phyloP scores from a whole-genome alignment of 2,797 vertebrate species.

The Pantherophis vulpinus region DNA sequence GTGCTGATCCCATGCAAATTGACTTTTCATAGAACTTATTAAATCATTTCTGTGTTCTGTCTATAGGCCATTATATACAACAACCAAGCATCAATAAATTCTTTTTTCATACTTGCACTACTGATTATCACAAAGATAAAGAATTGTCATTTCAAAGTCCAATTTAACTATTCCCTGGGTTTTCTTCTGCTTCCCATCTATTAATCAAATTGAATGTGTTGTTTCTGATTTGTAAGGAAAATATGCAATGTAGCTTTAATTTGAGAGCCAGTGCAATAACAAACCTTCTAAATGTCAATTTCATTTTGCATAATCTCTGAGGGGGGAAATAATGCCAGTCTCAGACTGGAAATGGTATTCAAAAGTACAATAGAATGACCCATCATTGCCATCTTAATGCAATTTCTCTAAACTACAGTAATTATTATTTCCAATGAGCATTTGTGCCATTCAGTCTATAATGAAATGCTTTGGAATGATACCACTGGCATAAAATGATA shows the following conservation, averaged over 20 bases:
- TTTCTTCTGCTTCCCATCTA: slow-evolving; percentile 44
- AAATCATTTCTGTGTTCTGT: slow-evolving; percentile 73
- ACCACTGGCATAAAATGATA: slow-evolving; percentile 9
- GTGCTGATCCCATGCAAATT: slow-evolving; percentile 84
- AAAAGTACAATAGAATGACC: slow-evolving; percentile 31
- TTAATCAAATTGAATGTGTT: slow-evolving; percentile 47
- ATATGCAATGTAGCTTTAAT: background rate
- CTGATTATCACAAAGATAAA: slow-evolving; percentile 59
- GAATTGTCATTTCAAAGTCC: slow-evolving; percentile 59
- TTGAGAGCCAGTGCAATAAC: background rate
- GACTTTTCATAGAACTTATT: slow-evolving; percentile 80
- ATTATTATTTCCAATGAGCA: slow-evolving; percentile 33
- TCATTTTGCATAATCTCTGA: slow-evolving; percentile 15
- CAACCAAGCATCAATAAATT: slow-evolving; percentile 66
- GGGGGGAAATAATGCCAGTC: background rate
- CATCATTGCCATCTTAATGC: slow-evolving; percentile 8
- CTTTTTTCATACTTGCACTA: slow-evolving; percentile 50
- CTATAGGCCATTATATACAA: slow-evolving; percentile 66
- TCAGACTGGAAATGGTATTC: slow-evolving; percentile 15
- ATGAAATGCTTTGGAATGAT: slow-evolving; percentile 46
- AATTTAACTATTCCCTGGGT: slow-evolving; percentile 46
- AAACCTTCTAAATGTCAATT: slow-evolving; percentile 20
- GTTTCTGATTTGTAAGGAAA: slow-evolving; percentile 30
- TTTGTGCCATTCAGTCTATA: background rate
- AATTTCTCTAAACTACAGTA: slow-evolving; percentile 22